Conservation (phyloP, 2,888 invertebrate genomes). For the Pyrgus malvae region DNA sequence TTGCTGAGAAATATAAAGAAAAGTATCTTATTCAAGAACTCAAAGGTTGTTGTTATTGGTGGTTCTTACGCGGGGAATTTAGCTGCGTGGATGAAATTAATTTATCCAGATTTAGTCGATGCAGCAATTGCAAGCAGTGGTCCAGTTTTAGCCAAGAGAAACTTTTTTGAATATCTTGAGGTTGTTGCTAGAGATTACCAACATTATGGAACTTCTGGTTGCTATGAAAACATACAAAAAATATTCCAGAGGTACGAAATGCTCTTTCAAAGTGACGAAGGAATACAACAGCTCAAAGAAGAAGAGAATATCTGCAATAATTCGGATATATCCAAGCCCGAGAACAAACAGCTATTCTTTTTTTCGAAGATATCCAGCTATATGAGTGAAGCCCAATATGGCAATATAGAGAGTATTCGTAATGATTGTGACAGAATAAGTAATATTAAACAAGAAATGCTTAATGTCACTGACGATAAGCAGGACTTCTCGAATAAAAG, state of each 20-base stretch:
- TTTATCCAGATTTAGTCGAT: conserved; percentile 64
- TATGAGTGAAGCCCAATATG: conserved; percentile 60
- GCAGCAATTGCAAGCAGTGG: conserved; percentile 69
- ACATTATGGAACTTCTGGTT: conserved; percentile 53
- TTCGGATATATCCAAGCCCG: conserved; percentile 51
- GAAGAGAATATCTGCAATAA: conserved; percentile 61
- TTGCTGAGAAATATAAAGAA: conserved; percentile 51
- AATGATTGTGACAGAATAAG: conserved; percentile 47
- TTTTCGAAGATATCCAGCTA: conserved; percentile 48
- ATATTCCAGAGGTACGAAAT: conserved; percentile 53
- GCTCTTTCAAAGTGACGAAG: conserved; percentile 49
- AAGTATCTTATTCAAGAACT: conserved; percentile 43
- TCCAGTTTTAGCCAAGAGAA: conserved; percentile 65
- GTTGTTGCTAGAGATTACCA: conserved; percentile 61
- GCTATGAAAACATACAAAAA: conserved; percentile 49
- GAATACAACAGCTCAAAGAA: conserved; percentile 52
- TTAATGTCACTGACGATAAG: conserved; percentile 14
- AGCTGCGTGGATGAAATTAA: conserved; percentile 65
- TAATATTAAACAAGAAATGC: conserved; percentile 33
- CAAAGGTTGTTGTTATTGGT: conserved; percentile 66
- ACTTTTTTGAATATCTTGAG: conserved; percentile 68
- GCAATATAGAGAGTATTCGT: conserved; percentile 47
- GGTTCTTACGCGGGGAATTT: conserved; percentile 71
- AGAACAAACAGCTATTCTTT: conserved; percentile 64
- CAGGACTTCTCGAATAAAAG: conserved; percentile 39